phyloP scores from a whole-genome alignment of 2,888 invertebrate species.

The Andrena praecox region DNA sequence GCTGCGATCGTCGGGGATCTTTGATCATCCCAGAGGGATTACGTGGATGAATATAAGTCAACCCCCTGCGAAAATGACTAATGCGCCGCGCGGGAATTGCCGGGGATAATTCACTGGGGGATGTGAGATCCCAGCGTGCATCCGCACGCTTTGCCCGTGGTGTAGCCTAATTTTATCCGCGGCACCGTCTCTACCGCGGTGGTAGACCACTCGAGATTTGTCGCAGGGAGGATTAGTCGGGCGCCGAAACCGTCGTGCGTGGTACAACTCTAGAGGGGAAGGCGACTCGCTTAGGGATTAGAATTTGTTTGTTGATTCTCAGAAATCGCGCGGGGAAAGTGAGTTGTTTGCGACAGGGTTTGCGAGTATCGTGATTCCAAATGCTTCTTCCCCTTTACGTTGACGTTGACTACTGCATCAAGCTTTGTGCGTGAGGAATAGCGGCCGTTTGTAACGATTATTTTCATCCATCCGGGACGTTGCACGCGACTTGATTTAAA shows the following conservation, averaged over 20 bases:
- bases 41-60: constrained; percentile 70
- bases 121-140: constrained; percentile 57
- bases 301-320: constrained; percentile 24
- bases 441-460: constrained; percentile 11
- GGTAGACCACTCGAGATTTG: constrained; percentile 34
- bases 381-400: background rate
- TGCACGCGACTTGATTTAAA: background rate
- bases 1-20: constrained; percentile 53
- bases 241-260: constrained; percentile 14
- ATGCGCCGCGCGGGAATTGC: constrained; percentile 67
- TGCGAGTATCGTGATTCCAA: constrained; percentile 1
- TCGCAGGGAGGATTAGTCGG: constrained; percentile 45
- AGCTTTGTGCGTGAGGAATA: background rate
- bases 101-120: constrained; percentile 59
- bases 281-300: constrained; percentile 19
- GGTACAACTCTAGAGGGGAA: constrained; percentile 25
- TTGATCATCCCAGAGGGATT: constrained; percentile 67
- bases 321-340: background rate
- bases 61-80: constrained; percentile 67
- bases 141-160: constrained; percentile 64
- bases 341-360: background rate
- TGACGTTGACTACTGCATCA: constrained; percentile 11
- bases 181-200: constrained; percentile 16
- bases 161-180: constrained; percentile 71
- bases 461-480: background rate